Percentiles rank a stretch among this genome's conserved stretches.
Evolutionary conservation across 2,113 vertebrate genomes (phyloP).

Genomic region (Aspidoscelis tigris): DNA sequence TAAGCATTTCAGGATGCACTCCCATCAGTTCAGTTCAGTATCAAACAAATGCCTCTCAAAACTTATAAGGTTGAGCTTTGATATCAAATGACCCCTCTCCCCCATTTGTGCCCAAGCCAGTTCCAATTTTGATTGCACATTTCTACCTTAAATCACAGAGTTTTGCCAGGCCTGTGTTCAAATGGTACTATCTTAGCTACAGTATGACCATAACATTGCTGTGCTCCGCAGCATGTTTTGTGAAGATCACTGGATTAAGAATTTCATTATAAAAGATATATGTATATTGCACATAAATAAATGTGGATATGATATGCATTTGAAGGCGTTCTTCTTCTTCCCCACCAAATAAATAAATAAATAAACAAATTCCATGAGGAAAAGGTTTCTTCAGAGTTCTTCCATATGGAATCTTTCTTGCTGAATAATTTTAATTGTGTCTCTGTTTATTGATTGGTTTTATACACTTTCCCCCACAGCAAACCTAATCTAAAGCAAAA

Average conservation of each 20-base stretch:
- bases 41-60: no score
- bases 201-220: neutral
- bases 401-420: slow-evolving; percentile 28
- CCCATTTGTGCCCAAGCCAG: no score
- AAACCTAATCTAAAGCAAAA: slow-evolving; percentile 53
- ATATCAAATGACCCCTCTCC: no score
- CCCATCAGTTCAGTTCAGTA: no score
- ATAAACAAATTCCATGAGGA: slow-evolving; percentile 31
- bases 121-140: no score
- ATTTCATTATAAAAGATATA: slow-evolving; percentile 1
- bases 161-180: neutral
- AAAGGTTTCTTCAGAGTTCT: slow-evolving; percentile 16
- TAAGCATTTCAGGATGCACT: no score
- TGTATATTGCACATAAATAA: slow-evolving; percentile 31
- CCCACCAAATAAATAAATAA: no score
- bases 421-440: slow-evolving; percentile 1
- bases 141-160: neutral
- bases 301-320: slow-evolving; percentile 2
- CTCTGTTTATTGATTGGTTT: slow-evolving; percentile 41
- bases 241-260: slow-evolving; percentile 3
- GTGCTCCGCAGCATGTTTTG: neutral
- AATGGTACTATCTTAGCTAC: neutral
- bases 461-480: slow-evolving; percentile 1
- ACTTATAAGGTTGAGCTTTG: no score
- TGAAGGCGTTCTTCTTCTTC: neutral